Base-by-base conservation (phyloP, 2,797 vertebrate species). In the Sphenodon punctatus region DNA sequence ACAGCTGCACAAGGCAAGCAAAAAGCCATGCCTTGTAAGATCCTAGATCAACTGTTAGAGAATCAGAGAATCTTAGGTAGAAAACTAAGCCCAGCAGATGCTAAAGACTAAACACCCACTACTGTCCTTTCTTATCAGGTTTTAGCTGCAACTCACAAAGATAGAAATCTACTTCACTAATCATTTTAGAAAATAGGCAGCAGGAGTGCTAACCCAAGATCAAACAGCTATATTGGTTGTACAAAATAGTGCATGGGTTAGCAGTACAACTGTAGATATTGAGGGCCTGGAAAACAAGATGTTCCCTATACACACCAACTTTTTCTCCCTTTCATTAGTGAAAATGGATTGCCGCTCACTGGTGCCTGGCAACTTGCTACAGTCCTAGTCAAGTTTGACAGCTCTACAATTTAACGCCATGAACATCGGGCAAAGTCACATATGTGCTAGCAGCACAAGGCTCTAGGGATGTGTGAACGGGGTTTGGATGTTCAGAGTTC, bases 301-400 rank as follows among this genome's bases (percentile, higher is more conserved):
- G 89, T 88, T 89, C 87, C 91, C 86, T 56, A 8, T 65, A 65
- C 87, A 65, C 87, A 68, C 90, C 92, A 68, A 93, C 92, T 93
- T 89, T 96, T 95, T 95, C 95, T 95, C 65, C 84, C 90, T 94
- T 94, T 95, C 94, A 92, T 67, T 17, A 0, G 5, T 1, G 63
- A 87, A 82, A 82, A 87, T 51, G 66, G 85, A 82, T 39, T 27
- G 56, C 55, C 55, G 4, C 9, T 17, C 48, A 0, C 73, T 53
- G 72, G 65, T 84, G 80, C 86, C 85, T 84, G 85, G 75, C 82
- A 84, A 71, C 72, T 42, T 0, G 12, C 85, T 0, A 0, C 92
- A 75, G 72, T 46, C 32, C 8, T 75, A 19, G 51, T 84, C 73
- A 32, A 74, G 82, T n/a, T 77, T 70, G 85, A 85, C 88, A 80